phyloP scores from a whole-genome alignment of 1,140 invertebrate genomes.

The Thalassaphorura encarpata region DNA sequence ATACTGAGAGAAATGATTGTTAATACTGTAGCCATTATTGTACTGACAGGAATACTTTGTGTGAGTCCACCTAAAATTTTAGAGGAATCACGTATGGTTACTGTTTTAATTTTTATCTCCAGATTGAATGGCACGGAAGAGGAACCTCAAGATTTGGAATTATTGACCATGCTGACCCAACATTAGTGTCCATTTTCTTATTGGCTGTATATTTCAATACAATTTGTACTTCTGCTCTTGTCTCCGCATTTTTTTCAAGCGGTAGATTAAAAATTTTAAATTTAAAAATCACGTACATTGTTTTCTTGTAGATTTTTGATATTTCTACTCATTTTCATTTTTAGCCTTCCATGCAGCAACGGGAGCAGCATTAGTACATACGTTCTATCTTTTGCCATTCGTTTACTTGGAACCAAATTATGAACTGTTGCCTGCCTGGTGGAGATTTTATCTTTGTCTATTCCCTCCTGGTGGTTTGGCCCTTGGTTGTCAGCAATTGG shows the following conservation, averaged over 20 bases:
- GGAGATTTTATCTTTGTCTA: neutral
- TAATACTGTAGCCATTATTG: neutral
- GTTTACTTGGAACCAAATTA: neutral
- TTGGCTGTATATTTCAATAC: neutral
- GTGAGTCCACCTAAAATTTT: neutral
- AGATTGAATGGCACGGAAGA: neutral
- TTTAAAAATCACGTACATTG: no score
- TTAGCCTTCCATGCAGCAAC: no score
- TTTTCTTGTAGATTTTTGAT: no score
- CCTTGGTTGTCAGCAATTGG: neutral
- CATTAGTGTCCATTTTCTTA: neutral
- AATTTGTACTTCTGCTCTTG: neutral
- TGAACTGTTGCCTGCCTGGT: neutral
- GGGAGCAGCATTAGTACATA: no score
- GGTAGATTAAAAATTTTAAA: neutral
- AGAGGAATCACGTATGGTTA: neutral
- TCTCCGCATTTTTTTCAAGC: neutral
- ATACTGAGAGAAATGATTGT: neutral
- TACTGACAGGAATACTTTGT: neutral
- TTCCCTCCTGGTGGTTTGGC: neutral
- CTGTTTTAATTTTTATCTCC: neutral
- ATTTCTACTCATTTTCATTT: no score
- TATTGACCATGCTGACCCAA: neutral
- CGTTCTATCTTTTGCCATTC: no score
- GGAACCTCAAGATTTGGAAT: neutral